A percentile compares a stretch with the other conserved stretches of the same genome.
These are phyloP conservation scores for Eleutherodactylus coqui DNA, from an alignment of 2,797 vertebrate genomes.

Conservation along the genomic window DNA sequence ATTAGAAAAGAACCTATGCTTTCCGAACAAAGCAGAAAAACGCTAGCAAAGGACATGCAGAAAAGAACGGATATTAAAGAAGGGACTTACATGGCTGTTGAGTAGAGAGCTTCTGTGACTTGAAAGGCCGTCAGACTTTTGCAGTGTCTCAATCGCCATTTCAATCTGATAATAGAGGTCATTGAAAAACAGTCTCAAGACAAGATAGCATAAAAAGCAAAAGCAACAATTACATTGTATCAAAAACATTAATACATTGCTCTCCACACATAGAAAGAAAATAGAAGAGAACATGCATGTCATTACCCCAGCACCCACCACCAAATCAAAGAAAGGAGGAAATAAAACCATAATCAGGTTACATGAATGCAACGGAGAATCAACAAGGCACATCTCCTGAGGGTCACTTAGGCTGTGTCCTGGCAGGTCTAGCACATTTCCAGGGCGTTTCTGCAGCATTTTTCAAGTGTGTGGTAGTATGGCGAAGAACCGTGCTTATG, in stretches of 20 bases:
- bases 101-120: conserved; percentile 87
- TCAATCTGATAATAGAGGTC: conserved; percentile 88
- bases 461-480: too few species aligned
- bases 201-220: conserved; percentile 81
- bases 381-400: background rate
- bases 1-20: conserved; percentile 22
- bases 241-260: background rate
- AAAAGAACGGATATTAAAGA: conserved; percentile 78
- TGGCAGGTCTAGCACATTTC: too few species aligned
- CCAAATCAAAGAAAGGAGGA: conserved; percentile 59
- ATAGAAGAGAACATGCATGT: conserved; percentile 55
- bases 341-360: conserved; percentile 37
- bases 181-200: conserved; percentile 87
- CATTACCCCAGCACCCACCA: conserved; percentile 55
- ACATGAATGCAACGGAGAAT: conserved; percentile 11
- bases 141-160: conserved; percentile 87
- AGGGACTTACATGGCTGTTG: conserved; percentile 87
- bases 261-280: conserved; percentile 31
- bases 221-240: conserved; percentile 73
- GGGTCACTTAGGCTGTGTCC: background rate
- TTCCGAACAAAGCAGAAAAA: conserved; percentile 19
- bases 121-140: conserved; percentile 87
- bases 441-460: too few species aligned
- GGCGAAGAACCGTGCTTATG: too few species aligned
- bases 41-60: conserved; percentile 75